Evolutionary conservation across 2,888 invertebrate species (phyloP), one percentile per base, ranked within the genome.

Genomic region (Muschampia plurimacula): DNA sequence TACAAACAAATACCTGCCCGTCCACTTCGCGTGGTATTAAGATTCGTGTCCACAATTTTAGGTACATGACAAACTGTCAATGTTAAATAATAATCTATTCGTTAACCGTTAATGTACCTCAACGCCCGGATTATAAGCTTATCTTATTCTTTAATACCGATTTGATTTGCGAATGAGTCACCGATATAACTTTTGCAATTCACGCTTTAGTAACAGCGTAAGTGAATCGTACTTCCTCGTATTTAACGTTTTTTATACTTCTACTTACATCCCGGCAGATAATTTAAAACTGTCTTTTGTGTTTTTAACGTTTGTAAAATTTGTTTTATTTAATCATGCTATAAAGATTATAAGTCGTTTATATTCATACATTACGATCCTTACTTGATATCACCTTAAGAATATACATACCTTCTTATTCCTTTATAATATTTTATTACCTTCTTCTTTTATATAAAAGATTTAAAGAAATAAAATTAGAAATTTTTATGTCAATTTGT

Each of bases 41-140:
- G 60, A 55, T 12, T 15, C 36, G 36, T 60, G 57, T 70, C 65
- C 57, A 69, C 69, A 63, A 59, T 36, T 36, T 66, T 22, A 60
- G 6, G 12, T 71, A 44, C 22, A 60, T 60, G 71, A 71, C 71
- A 71, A 10, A 22, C 49, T 66, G 71, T 71, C 65, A 70, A 70
- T 55, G 10, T 65, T 65, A 49, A 65, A 65, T 70, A 46, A 70
- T 46, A 59, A 70, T 65, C 46, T 63, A 63, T 44, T 44, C 22
- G 28, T 44, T 63, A 44, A 63, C 41, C 10, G 46, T 46, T 64
- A 46, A 64, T 64, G 44, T 41, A 12, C 32, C 13, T 71, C 71
- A 66, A 60, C 66, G 46, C 15, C 59, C 66, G 13, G 49, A 59
- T 59, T 71, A 65, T 59, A 44, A 66, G 65, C 65, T 71, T 66